These are phyloP conservation scores for Drosophila subquinaria DNA, from an alignment of 2,888 invertebrate genomes.

Conservation along the genomic window DNA sequence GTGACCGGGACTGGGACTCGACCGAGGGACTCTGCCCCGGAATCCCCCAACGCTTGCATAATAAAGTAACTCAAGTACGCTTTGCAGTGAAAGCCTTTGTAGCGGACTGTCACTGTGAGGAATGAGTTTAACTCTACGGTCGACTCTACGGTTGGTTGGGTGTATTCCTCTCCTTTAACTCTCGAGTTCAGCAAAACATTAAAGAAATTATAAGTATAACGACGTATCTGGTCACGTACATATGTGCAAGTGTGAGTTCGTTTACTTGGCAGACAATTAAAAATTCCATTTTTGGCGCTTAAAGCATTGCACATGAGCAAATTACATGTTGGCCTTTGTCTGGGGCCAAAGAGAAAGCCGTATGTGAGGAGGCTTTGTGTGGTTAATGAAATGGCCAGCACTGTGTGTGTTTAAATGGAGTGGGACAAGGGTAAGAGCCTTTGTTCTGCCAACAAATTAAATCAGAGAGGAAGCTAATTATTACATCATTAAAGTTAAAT, in stretches of 20 bases:
- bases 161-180: constrained; percentile 1
- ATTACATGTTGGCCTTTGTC: constrained; percentile 36
- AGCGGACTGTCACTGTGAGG: constrained; percentile 49
- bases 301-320: constrained; percentile 45
- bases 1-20: not conserved
- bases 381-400: constrained; percentile 48
- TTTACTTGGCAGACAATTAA: constrained; percentile 57
- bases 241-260: no score
- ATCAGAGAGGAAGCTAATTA: constrained; percentile 14
- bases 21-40: constrained; percentile 22
- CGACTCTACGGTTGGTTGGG: constrained; percentile 11
- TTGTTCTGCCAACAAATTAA: constrained; percentile 27
- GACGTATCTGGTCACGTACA: no score
- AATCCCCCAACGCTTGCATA: constrained; percentile 58
- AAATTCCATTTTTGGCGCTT: constrained; percentile 60
- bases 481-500: not conserved
- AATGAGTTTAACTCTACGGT: constrained; percentile 13
- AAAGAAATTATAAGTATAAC: constrained; percentile 51
- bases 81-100: constrained; percentile 63
- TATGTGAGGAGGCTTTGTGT: constrained; percentile 14
- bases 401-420: not conserved
- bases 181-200: constrained; percentile 41
- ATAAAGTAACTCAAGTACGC: constrained; percentile 66
- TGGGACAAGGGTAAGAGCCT: not conserved
- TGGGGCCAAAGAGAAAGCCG: not conserved